Evolutionary conservation across 2,888 invertebrate genomes (phyloP), one percentile per base, ranked within the genome.

Genomic region (Drosophila niveifrons): DNA sequence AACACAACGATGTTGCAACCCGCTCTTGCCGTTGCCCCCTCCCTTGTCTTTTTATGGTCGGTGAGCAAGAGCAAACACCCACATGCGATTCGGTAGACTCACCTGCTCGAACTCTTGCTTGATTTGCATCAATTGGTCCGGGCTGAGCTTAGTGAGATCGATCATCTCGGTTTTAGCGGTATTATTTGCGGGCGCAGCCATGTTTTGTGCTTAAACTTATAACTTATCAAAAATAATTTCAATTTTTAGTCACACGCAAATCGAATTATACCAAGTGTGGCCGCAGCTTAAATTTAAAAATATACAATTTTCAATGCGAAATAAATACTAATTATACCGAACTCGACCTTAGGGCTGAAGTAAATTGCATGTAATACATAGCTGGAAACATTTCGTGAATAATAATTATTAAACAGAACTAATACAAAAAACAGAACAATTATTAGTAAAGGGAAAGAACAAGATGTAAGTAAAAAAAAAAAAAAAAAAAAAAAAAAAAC

Each of bases 31-130:
- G 23, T 23, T 10, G 8, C 18, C 34, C 31, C 46, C 18, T 7
- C 46, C 43, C 43, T 29, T 44, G 52, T 31, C 51, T 41, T 53
- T 44, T 52, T 46, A 44, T 51, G 56, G n/a, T 36, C n/a, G 36
- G n/a, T 36, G 36, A 36, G 36, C 36, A 36, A 36, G 36, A 67
- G 61, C 55, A 63, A 41, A 64, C 74, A 66, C 71, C 66, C 67
- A 65, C 81, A 77, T 23, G 11, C 41, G 23, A 65, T 28, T 59
- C 23, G 10, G 36, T n/a, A 4, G 46, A 76, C 85, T 90, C 91
- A 96, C 96, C 94, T 96, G 96, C 92, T 98, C 97, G 78, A 98
- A 93, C 93, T 97, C 97, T 90, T 96, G 96, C 92, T 97, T 97
- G 62, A 98, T 93, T 89, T 96, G 95, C 78, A 96, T 95, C 90